Base-by-base conservation (phyloP, 1,140 invertebrate genomes). In the Drosophila kurseongensis region DNA sequence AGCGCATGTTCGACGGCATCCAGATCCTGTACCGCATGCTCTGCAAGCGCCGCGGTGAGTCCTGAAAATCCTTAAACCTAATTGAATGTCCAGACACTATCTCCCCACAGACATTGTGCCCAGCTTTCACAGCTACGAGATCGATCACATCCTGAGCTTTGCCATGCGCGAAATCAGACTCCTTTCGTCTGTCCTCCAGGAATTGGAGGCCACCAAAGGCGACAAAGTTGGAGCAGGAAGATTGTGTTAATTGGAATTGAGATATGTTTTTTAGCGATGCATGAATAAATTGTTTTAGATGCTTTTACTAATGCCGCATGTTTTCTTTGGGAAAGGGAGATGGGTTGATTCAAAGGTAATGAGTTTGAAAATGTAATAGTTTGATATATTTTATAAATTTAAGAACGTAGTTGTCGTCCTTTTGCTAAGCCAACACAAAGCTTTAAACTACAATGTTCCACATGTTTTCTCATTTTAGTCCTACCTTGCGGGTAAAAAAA, bases 1-100 rank as follows among this genome's bases (percentile, higher is more conserved):
- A 81, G 5, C 83, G 80, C 1, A 74, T 85, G 4, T 48, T 90
- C 1, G 90, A 91, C 9, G 80, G 80, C 35, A 71, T 91, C 1
- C 66, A 77, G 55, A 57, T 66, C 6, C 18, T 91, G 6, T 90
- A 84, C 59, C 71, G 69, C 6, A 38, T 88, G 36, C 45, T 91
- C 1, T 84, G 77, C 78, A 75, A 73, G 51, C 75, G 85, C 13
- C 85, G 83, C 7, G 68, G 85, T 85, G n/a, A 54, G 78, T 63
- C 3, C 6, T 0, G 6, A 16, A 32, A 8, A 0, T 18, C 8
- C 7, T 18, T 4, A 0, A 0, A 8, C 6, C 1, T 0, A n/a
- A 1, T 1, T 4, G 23, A 4, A 23, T 23, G 3, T 23, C 23
- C 23, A 23, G 23, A 23, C 23, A 23, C 23, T 23, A 0, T 8